Evolutionary conservation across 1,140 invertebrate species (phyloP).

Genomic region (Scaptomyza pallida): DNA sequence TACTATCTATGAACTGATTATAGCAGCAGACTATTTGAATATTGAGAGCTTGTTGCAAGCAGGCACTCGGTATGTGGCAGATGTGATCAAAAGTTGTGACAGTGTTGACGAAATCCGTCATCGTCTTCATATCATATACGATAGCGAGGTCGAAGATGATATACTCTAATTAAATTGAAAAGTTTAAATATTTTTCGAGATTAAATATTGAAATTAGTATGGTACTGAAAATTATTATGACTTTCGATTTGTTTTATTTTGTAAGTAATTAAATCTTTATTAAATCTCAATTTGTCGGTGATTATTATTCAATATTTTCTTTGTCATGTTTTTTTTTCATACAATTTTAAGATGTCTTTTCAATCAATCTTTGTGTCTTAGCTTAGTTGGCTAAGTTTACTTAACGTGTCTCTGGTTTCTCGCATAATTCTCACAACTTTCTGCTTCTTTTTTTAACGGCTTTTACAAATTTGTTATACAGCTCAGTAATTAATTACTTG

Average conservation of each 20-base stretch:
- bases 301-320: constrained; percentile 80
- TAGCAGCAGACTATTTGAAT: constrained; percentile 48
- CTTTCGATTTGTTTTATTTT: constrained; percentile 49
- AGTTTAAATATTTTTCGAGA: neutral
- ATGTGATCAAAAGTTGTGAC: constrained; percentile 4
- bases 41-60: constrained; percentile 26
- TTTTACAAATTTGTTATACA: constrained; percentile 13
- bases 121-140: constrained; percentile 5
- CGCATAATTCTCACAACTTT: constrained; percentile 36
- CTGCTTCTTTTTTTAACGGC: neutral
- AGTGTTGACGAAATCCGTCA: constrained; percentile 13
- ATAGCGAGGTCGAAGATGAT: neutral
- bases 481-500: constrained; percentile 28
- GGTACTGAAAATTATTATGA: neutral
- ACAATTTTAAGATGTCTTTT: constrained; percentile 27
- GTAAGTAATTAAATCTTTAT: constrained; percentile 80
- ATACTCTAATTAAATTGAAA: neutral
- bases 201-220: no score
- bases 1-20: constrained; percentile 23
- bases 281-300: constrained; percentile 81
- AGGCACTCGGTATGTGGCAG: constrained; percentile 22
- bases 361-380: constrained; percentile 38
- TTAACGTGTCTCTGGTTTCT: constrained; percentile 40
- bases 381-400: constrained; percentile 64
- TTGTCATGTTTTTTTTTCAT: constrained; percentile 28